Conservation (phyloP, 2,113 vertebrate species). For the Hippocampus mohnikei region DNA sequence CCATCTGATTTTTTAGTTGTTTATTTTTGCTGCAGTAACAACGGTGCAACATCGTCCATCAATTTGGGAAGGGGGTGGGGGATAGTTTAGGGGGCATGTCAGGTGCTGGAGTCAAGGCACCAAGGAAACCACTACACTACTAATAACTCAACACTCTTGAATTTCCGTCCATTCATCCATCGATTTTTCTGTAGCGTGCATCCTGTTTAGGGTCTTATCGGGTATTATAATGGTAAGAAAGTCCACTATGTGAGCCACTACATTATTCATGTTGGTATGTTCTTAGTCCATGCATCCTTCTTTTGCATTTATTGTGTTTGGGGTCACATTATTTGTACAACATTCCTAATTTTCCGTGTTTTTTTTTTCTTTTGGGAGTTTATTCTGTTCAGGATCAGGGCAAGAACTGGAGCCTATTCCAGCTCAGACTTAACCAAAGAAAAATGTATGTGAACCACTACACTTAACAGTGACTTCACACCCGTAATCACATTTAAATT, state of each 20-base stretch:
- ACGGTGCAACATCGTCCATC: not conserved
- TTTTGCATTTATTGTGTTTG: too few species aligned
- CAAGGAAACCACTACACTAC: not conserved
- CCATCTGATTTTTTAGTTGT: not conserved
- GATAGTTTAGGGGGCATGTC: not conserved
- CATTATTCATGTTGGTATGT: not conserved
- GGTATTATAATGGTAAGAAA: not conserved
- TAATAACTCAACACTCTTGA: not conserved
- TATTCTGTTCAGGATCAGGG: conserved; percentile 5
- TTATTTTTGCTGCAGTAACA: not conserved
- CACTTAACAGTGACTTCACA: not conserved
- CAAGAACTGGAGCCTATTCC: not conserved
- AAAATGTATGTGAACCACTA: not conserved
- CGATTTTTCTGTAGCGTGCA: not conserved
- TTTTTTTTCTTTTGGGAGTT: not conserved
- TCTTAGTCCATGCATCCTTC: too few species aligned
- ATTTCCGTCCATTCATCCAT: not conserved
- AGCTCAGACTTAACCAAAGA: not conserved
- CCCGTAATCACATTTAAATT: not conserved
- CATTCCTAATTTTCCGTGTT: not conserved
- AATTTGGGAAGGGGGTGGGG: not conserved
- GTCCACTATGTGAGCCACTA: not conserved
- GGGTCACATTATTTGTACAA: too few species aligned
- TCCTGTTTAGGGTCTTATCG: not conserved
- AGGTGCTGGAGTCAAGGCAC: not conserved